Evolutionary conservation across 30 jellyfish, hydroid and myxozoan species (phyloP), one percentile per base, ranked within the genome.

Genomic region (Mastigias papua): DNA sequence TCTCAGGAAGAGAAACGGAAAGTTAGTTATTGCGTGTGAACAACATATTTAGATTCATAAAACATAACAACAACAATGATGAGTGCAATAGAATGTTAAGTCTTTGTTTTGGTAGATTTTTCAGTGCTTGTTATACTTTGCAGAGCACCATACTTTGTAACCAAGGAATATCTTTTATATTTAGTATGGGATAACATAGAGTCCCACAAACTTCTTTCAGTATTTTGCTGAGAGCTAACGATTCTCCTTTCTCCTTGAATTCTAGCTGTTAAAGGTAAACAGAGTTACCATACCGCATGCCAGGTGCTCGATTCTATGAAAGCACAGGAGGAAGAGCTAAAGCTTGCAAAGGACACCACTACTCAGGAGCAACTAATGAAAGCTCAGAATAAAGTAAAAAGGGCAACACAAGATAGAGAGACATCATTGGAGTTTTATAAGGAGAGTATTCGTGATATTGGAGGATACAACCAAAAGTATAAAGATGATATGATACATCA

Each of bases 401-500:
- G 88, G 74, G 92, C 89, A 2, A 84, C 80, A 34, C 90, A 78
- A 42, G 98, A 93, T 28, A 84, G 82, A 27, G 91, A 58, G 22
- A 58, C 61, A 3, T 81, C 90, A 9, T 35, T 74, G 32, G 96
- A 89, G 58, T 69, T 70, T 49, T 93, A 93, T 70, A 81, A 81
- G 49, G 97, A 93, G 29, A 92, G 92, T 22, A 8, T 93, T 22
- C 73, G 98, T 32, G 98, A 93, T 49, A 82, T 93, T 58, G 84
- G 89, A 19, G 82, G 84, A 34, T 93, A 93, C 54, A 88, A 93
- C 46, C 91, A 78, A 28, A 93, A 93, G 26, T 93, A 93, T 63
- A 83, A 54, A 63, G 98, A 88, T 7, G 98, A 93, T 66, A 93
- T 93, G 98, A 68, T 21, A 25, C 70, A 87, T 51, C 97, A 88